Evolutionary conservation across 2,113 vertebrate genomes (phyloP), one percentile per base, ranked within the genome.

Genomic region (Sylvietta virens): DNA sequence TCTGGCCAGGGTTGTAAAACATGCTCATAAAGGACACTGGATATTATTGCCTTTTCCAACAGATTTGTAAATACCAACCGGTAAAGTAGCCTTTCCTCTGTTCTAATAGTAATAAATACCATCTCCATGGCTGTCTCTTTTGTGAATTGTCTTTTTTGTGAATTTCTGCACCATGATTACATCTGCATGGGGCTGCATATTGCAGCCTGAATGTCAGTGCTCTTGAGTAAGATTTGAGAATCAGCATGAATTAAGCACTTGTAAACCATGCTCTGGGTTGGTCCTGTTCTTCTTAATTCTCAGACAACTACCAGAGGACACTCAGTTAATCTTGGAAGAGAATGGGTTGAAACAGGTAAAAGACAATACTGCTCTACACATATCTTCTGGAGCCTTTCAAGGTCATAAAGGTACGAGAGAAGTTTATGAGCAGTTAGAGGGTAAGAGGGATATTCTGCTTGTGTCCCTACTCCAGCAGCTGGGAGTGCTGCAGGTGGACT

Each of bases 1-100:
- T 95, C 67, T 70, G 72, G 76, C 90, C 71, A 86, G 66, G 72
- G 86, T 91, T 95, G 81, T 93, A 86, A 93, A 86, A 80, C 86
- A 91, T 64, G 54, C 93, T 94, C 27, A 88, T 53, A 86, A 90
- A 71, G 65, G 56, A 97, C 97, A 97, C 95, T 97, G 97, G 96
- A 94, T 94, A 71, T 86, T 91, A 80, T 31, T 97, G 91, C 92
- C 71, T 90, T 94, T 94, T 65, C 81, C 84, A 93, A 78, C 60
- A 91, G 51, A 65, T 86, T 85, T 96, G 95, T 97, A 97, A 95
- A 96, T 97, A 94, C 15, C 4, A 72, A 94, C 94, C 79, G 82
- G 62, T 83, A 77, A 86, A 92, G 88, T 84, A 77, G 78, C 64
- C 76, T 95, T 86, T 94, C 35, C 56, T 81, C 80, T 95, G 57